A percentile compares a stretch with the other conserved stretches of the same genome.
phyloP scores from a whole-genome alignment of 2,113 vertebrate species.

The Equus przewalskii region DNA sequence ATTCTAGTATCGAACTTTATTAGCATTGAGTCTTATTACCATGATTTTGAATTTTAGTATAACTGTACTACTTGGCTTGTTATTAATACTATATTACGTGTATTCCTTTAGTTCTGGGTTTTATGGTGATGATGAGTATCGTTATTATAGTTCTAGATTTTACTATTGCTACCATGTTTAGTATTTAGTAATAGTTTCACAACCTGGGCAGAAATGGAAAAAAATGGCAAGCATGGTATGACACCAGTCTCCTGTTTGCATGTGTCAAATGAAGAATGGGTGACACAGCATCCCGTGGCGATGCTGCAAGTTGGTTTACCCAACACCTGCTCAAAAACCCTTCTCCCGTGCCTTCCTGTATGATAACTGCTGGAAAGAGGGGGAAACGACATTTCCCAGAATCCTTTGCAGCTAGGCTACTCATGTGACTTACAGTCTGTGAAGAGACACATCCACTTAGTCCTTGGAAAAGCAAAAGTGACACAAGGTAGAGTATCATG shows the following conservation, averaged over 20 bases:
- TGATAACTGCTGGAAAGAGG: neutral
- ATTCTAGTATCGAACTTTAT: neutral
- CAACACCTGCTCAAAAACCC: neutral
- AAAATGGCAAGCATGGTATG: neutral
- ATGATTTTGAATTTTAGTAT: slow-evolving; percentile 3
- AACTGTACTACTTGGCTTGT: neutral
- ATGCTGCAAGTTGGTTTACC: neutral
- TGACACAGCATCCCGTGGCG: neutral
- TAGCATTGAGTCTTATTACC: slow-evolving; percentile 8
- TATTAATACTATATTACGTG: neutral
- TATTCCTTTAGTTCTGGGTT: neutral
- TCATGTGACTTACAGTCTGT: neutral
- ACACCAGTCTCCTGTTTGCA: neutral
- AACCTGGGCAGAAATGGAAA: neutral
- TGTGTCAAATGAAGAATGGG: neutral
- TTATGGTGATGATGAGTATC: neutral
- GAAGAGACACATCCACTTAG: neutral
- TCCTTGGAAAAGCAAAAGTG: neutral
- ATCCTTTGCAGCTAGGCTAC: neutral
- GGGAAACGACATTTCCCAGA: neutral
- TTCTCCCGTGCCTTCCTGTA: neutral
- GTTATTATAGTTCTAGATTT: neutral
- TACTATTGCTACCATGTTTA: neutral
- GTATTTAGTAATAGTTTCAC: neutral
- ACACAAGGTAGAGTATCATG: neutral